A percentile compares a stretch with the other conserved stretches of the same genome.
Evolutionary conservation across 2,888 invertebrate genomes (phyloP).

Genomic region (Drosophila anomelani): DNA sequence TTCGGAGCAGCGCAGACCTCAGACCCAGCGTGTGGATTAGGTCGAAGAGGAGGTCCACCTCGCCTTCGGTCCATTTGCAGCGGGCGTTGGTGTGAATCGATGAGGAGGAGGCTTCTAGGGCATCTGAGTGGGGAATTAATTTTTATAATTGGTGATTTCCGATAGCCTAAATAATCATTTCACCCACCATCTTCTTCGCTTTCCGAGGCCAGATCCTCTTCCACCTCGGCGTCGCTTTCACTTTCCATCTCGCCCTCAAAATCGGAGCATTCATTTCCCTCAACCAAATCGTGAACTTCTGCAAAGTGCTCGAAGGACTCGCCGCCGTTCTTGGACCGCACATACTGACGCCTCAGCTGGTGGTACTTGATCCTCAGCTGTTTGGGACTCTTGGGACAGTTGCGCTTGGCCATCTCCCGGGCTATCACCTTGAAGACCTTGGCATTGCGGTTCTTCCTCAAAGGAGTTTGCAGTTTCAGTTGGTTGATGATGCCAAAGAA

Average conservation of each 20-base stretch:
- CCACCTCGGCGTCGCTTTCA: slow-evolving; percentile 35
- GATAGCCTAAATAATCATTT: background rate
- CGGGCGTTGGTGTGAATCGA: slow-evolving; percentile 45
- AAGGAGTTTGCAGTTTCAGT: slow-evolving; percentile 50
- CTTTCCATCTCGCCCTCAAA: slow-evolving; percentile 28
- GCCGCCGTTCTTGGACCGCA: slow-evolving; percentile 34
- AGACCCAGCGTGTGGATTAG: slow-evolving; percentile 59
- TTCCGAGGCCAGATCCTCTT: slow-evolving; percentile 31
- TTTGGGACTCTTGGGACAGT: slow-evolving; percentile 50
- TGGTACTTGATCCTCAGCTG: slow-evolving; percentile 58
- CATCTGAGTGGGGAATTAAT: slow-evolving; percentile 23
- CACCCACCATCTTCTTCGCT: slow-evolving; percentile 57
- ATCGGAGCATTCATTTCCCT: slow-evolving; percentile 22
- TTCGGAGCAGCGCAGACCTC: slow-evolving; percentile 61
- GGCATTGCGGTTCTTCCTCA: slow-evolving; percentile 47
- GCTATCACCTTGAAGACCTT: slow-evolving; percentile 61
- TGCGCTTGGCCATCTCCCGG: slow-evolving; percentile 51
- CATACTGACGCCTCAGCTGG: slow-evolving; percentile 54
- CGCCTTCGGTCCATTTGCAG: slow-evolving; percentile 65
- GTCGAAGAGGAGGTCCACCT: slow-evolving; percentile 62
- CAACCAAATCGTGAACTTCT: slow-evolving; percentile 46
- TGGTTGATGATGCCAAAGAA: slow-evolving; percentile 50
- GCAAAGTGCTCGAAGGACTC: slow-evolving; percentile 52
- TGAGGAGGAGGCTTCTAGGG: slow-evolving; percentile 33
- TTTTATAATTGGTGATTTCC: too few species aligned